Evolutionary conservation across 1,140 invertebrate species (phyloP), one percentile per base, ranked within the genome.

Genomic region (Nephila pilipes): DNA sequence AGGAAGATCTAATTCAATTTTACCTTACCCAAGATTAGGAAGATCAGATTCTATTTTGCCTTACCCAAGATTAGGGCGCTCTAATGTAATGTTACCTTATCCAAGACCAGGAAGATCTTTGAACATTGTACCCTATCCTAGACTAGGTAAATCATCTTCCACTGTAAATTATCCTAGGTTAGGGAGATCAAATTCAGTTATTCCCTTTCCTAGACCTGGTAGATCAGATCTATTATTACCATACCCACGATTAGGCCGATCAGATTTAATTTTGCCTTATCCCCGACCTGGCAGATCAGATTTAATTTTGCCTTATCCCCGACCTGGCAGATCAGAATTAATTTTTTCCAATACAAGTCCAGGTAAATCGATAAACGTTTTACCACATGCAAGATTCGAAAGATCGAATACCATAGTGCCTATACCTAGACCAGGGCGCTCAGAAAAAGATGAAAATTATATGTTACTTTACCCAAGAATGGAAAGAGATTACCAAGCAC

Each of bases 221-320:
- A 65, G 87, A 54, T 88, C 87, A n/a, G n/a, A 54, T 25, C 3
- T 38, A 4, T n/a, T 88, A 3, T n/a, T 69, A 36, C 87, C 87
- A 8, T 69, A 88, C 65, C 63, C 63, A 25, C n/a, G 75, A 55
- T 18, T 20, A 25, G 57, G 80, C 18, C 65, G 80, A 65, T 83
- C 79, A 6, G 25, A 63, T 36, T 54, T 8, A 36, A 36, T 90
- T 63, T 18, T 83, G 36, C 90, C 90, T 38, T 65, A 85, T 85
- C 81, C 63, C 20, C 65, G 90, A 4, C 29, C 46, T 10, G 90
- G 90, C 10, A 55, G 83, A n/a, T 92, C 90, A n/a, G 25, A 63
- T 36, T 54, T 8, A 36, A 36, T 90, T 63, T 18, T 83, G 36
- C 90, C 90, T 38, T 65, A 85, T 85, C 81, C 63, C 20, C 65